Conservation (phyloP, 2,888 invertebrate genomes). For the Exocentrus adspersus region DNA sequence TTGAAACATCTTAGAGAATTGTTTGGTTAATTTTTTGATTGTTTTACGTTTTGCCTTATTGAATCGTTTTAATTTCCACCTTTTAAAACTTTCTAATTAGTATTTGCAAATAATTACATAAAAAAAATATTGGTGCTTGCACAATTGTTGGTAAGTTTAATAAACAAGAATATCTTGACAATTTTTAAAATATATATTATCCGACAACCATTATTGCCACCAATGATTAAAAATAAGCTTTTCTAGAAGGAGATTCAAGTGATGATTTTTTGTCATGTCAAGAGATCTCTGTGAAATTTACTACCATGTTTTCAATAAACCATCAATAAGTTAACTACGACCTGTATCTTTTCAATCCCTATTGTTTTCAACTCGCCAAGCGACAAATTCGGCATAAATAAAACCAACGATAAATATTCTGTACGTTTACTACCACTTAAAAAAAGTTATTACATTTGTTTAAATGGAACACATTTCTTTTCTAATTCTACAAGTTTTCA, state of each 20-base stretch:
- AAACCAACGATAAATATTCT: too few species aligned
- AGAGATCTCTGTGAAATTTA: slow-evolving; percentile 48
- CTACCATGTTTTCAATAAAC: slow-evolving; percentile 55
- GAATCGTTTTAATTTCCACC: slow-evolving; percentile 42
- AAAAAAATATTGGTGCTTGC: slow-evolving; percentile 57
- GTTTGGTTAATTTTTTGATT: slow-evolving; percentile 35
- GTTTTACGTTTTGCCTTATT: slow-evolving; percentile 33
- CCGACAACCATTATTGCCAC: slow-evolving; percentile 30
- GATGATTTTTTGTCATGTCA: slow-evolving; percentile 40
- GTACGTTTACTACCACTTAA: too few species aligned
- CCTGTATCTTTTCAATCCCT: slow-evolving; percentile 20
- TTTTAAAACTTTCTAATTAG: slow-evolving; percentile 43
- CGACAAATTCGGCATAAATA: too few species aligned
- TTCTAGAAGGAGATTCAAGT: slow-evolving; percentile 43
- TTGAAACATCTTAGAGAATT: slow-evolving; percentile 26
- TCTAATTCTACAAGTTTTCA: too few species aligned
- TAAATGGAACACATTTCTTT: too few species aligned
- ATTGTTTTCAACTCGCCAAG: too few species aligned
- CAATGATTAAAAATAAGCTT: slow-evolving; percentile 44
- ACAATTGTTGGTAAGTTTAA: slow-evolving; percentile 54
- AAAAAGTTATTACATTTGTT: too few species aligned
- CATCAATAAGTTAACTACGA: slow-evolving; percentile 45
- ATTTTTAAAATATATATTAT: slow-evolving; percentile 35
- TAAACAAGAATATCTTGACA: slow-evolving; percentile 45
- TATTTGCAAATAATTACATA: slow-evolving; percentile 46